Evolutionary conservation across 2,888 invertebrate species (phyloP).

Genomic region (Phortica magna): DNA sequence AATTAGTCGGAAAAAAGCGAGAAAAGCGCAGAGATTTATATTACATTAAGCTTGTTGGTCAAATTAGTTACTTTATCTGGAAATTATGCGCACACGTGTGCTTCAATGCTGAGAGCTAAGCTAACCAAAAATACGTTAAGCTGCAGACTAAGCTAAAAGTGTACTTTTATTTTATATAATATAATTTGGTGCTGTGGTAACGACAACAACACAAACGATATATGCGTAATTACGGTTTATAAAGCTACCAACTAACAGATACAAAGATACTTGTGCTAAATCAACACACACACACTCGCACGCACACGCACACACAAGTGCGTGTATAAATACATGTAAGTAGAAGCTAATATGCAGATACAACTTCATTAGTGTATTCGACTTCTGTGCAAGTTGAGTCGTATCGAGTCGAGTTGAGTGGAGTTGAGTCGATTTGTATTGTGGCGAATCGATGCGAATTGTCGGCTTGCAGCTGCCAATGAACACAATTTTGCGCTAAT

Average conservation of each 20-base stretch:
- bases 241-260: constrained; percentile 15
- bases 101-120: background rate
- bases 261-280: constrained; percentile 2
- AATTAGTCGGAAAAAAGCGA: background rate
- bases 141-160: no score
- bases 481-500: constrained; percentile 75
- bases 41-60: background rate
- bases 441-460: constrained; percentile 16
- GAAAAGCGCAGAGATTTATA: background rate
- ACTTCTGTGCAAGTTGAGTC: constrained; percentile 23
- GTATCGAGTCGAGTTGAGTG: constrained; percentile 51
- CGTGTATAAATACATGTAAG: background rate
- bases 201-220: background rate
- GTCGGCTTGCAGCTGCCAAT: constrained; percentile 61
- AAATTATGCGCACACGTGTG: background rate
- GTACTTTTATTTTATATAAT: no score
- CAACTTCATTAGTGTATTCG: constrained; percentile 71
- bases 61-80: constrained; percentile 4
- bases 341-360: constrained; percentile 44
- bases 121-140: background rate
- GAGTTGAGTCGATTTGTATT: constrained; percentile 18
- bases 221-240: constrained; percentile 4
- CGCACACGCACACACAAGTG: background rate
- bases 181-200: background rate
- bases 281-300: background rate